phyloP scores from a whole-genome alignment of 2,888 invertebrate species.

The Oxytorus armatus region DNA sequence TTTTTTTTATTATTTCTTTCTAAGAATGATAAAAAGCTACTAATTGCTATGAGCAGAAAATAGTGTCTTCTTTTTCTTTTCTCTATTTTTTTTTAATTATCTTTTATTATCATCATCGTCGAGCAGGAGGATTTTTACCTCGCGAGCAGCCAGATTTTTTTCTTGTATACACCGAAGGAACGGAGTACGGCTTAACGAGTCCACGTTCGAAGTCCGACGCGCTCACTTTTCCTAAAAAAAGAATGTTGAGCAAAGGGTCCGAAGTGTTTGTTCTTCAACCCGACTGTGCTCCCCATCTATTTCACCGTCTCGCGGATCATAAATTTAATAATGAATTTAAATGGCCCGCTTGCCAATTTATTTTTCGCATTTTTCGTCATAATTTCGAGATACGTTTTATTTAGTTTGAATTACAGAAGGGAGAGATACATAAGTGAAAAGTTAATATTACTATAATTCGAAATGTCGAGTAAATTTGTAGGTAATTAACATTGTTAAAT shows the following conservation, averaged over 20 bases:
- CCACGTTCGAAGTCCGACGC: constrained; percentile 71
- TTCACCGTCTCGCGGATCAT: not conserved
- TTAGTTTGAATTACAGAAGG: too few species aligned
- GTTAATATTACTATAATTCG: too few species aligned
- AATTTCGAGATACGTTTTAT: not conserved
- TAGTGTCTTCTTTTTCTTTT: constrained; percentile 40
- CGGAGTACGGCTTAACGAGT: constrained; percentile 72
- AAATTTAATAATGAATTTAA: constrained; percentile 10
- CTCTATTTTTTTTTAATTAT: not conserved
- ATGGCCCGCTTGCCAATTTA: not conserved
- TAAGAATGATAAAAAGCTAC: constrained; percentile 49
- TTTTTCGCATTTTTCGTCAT: not conserved
- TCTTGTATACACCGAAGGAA: constrained; percentile 72
- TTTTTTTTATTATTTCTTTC: constrained; percentile 22
- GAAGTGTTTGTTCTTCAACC: constrained; percentile 32
- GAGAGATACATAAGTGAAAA: too few species aligned
- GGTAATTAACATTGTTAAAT: too few species aligned
- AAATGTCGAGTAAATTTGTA: too few species aligned
- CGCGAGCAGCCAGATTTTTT: constrained; percentile 71
- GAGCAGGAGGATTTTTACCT: constrained; percentile 67
- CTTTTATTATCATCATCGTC: constrained; percentile 42
- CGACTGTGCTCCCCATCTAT: constrained; percentile 23
- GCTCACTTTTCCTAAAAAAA: constrained; percentile 72
- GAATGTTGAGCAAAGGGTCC: constrained; percentile 62
- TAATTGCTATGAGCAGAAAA: constrained; percentile 55